Conservation (phyloP, 2,888 invertebrate species). For the Drosophila eohydei region DNA sequence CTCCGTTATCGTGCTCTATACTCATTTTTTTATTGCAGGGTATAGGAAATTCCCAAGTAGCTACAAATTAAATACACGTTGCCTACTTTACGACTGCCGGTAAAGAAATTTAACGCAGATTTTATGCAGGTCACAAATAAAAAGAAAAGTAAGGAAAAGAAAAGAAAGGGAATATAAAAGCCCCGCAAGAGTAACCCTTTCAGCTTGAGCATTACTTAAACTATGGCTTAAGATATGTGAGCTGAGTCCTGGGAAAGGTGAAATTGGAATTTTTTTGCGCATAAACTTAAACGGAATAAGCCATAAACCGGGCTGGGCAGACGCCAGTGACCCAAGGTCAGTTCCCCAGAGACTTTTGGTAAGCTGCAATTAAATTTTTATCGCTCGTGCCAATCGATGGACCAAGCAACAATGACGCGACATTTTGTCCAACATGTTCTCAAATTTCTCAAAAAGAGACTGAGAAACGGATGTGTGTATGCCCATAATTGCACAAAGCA, state of each 20-base stretch:
- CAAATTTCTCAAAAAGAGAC: background rate
- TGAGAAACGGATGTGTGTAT: background rate
- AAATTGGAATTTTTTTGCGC: conserved; percentile 29
- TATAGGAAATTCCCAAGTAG: conserved; percentile 26
- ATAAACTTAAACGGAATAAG: conserved; percentile 31
- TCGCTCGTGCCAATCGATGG: conserved; percentile 36
- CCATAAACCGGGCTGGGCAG: conserved; percentile 15
- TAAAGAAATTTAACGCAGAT: conserved; percentile 55
- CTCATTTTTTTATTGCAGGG: conserved; percentile 3
- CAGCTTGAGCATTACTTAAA: conserved; percentile 52
- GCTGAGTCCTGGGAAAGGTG: conserved; percentile 20
- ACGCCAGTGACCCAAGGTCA: conserved; percentile 37
- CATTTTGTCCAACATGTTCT: conserved; percentile 16
- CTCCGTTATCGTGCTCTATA: too few species aligned
- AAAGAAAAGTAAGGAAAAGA: conserved; percentile 1
- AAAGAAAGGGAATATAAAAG: conserved; percentile 10
- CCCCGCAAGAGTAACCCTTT: conserved; percentile 27
- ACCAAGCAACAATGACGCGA: conserved; percentile 50
- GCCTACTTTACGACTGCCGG: conserved; percentile 51
- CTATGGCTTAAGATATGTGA: conserved; percentile 38
- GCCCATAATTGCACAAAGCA: conserved; percentile 72
- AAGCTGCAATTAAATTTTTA: conserved; percentile 52
- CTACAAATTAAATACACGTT: conserved; percentile 60
- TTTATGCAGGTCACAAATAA: conserved; percentile 52
- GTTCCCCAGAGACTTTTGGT: conserved; percentile 14